Evolutionary conservation across 1,140 invertebrate genomes (phyloP), one percentile per base, ranked within the genome.

Genomic region (Drosophila cardini): DNA sequence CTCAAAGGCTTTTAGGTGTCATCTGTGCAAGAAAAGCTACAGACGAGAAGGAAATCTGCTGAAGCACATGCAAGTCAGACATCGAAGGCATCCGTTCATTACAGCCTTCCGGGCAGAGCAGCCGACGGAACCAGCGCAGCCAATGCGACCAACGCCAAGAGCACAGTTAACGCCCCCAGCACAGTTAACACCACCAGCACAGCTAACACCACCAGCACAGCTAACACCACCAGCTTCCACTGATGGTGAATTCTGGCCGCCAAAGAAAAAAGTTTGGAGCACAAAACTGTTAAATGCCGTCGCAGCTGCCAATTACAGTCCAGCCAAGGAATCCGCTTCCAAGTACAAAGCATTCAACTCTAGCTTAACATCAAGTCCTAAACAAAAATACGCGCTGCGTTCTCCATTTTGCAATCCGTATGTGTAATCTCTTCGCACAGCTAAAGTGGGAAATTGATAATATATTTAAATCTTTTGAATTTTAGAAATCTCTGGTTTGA

Each of bases 401-500:
- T 82, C 80, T 8, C 80, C 80, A 0, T 76, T 64, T 40, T 83
- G 78, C 13, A 83, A 83, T 72, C 80, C 80, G 80, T 82, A 83
- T 38, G 80, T 83, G n/a, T n/a, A n/a, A n/a, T n/a, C n/a, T 34
- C 11, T 26, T 4, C 15, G n/a, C 13, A 32, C 50, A 36, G 15
- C 0, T 38, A 1, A 55, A 55, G 1, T 10, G 2, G 11, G 9
- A 13, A 15, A 55, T 36, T 10, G 9, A 5, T 18, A 56, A 56
- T 43, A 30, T 30, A 13, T 13, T 26, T 7, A 26, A 0, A 45
- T 26, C n/a, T 8, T 26, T 61, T 26, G 11, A 1, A 13, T 76
- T 80, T 56, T 40, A 80, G 78, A 9, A 79, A 80, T 45, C 78
- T 80, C 18, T 80, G 78, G 78, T 21, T 80, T 46, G 43, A 80